Evolutionary conservation across 2,888 invertebrate species (phyloP).

Genomic region (Drosophila hamatofila): DNA sequence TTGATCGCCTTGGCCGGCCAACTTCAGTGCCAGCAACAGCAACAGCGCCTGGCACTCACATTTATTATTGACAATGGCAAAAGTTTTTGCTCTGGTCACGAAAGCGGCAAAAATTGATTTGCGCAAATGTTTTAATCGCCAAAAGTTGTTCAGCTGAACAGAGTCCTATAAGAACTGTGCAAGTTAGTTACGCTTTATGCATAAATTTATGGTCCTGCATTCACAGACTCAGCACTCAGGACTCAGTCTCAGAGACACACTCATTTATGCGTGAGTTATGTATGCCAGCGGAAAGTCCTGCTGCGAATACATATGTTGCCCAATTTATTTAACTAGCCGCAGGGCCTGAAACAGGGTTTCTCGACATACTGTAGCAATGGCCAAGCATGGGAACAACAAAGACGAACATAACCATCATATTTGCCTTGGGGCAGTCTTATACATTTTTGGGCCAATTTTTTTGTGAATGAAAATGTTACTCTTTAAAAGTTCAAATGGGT

Average conservation of each 20-base stretch:
- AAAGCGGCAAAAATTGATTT: conserved; percentile 72
- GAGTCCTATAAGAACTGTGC: conserved; percentile 3
- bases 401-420: conserved; percentile 28
- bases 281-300: neutral
- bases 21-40: conserved; percentile 9
- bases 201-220: conserved; percentile 7
- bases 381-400: conserved; percentile 17
- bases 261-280: conserved; percentile 5
- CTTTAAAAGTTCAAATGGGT: conserved; percentile 16
- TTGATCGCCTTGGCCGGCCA: conserved; percentile 57
- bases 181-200: conserved; percentile 23
- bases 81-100: conserved; percentile 64
- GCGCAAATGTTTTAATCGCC: conserved; percentile 49
- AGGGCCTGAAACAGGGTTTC: conserved; percentile 8
- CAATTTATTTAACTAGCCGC: conserved; percentile 47
- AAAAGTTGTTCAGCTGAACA: conserved; percentile 17
- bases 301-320: conserved; percentile 30
- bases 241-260: neutral
- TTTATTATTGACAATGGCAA: conserved; percentile 79
- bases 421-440: conserved; percentile 30
- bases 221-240: conserved; percentile 8
- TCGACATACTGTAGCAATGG: neutral
- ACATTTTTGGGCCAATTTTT: conserved; percentile 38
- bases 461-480: neutral
- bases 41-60: conserved; percentile 48